Percentiles rank a stretch among this genome's conserved stretches.
Evolutionary conservation across 2,113 vertebrate genomes (phyloP).

Genomic region (Brienomyrus brachyistius): DNA sequence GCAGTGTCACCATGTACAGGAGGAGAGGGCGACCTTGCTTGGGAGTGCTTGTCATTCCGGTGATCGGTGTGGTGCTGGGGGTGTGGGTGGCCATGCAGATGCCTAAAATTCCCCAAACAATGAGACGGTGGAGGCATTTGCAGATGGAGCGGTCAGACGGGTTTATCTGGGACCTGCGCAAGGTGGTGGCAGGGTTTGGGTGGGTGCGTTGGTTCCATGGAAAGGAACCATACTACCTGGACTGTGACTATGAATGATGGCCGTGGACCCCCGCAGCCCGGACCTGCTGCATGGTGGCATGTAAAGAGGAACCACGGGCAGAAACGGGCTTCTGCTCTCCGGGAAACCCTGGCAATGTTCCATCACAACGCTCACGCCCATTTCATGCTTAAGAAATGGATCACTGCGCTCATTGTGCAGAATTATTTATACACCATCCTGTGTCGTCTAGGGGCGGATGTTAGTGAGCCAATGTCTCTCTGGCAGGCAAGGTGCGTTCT

Average conservation of each 20-base stretch:
- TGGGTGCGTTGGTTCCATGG: background rate
- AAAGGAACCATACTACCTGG: background rate
- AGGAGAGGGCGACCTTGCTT: background rate
- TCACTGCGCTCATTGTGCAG: background rate
- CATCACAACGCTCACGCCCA: background rate
- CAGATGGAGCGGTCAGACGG: conserved; percentile 45
- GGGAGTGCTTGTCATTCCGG: conserved; percentile 44
- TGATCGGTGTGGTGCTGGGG: conserved; percentile 35
- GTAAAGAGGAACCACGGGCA: background rate
- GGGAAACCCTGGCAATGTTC: background rate
- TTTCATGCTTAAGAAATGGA: background rate
- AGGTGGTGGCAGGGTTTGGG: background rate
- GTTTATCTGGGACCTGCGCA: conserved; percentile 35
- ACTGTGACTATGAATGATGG: background rate
- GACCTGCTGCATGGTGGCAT: background rate
- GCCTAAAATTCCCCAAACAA: conserved; percentile 49
- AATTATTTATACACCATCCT: background rate
- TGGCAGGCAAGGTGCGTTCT: background rate
- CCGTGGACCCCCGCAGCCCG: background rate
- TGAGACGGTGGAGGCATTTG: background rate
- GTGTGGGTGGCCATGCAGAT: conserved; percentile 31
- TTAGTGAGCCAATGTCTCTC: background rate
- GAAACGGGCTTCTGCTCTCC: background rate
- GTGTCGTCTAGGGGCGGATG: background rate
- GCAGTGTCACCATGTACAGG: background rate